These are phyloP conservation scores for Pangasius mekongensis DNA, from an alignment of 2,797 vertebrate genomes.

Conservation along the genomic window DNA sequence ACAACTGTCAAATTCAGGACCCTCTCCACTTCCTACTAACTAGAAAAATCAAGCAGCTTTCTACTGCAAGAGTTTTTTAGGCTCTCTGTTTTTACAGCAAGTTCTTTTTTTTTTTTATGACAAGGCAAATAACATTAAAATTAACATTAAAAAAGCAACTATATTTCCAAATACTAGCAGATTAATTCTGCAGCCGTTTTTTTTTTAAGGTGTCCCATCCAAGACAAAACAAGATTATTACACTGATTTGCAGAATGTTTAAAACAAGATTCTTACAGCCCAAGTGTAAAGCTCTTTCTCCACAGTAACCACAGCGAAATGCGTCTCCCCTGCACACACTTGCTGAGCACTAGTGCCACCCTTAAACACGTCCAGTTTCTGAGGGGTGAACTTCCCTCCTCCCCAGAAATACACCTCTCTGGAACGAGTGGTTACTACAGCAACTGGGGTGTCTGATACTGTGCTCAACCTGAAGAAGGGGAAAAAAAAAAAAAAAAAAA, in stretches of 20 bases:
- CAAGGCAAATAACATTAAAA: neutral
- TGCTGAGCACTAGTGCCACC: constrained; percentile 94
- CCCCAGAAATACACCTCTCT: constrained; percentile 98
- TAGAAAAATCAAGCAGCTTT: neutral
- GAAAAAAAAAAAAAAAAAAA: too few relatives aligned
- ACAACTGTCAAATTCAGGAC: neutral
- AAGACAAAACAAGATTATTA: neutral
- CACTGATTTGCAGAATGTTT: neutral
- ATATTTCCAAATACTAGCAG: neutral
- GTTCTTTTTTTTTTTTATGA: neutral
- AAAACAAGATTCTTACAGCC: constrained; percentile 84
- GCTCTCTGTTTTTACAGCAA: neutral
- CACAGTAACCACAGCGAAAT: constrained; percentile 98
- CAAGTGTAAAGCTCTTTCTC: constrained; percentile 99
- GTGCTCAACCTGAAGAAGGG: constrained; percentile 81
- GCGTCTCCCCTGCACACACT: constrained; percentile 96
- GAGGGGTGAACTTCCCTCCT: constrained; percentile 96
- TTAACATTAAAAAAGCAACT: neutral
- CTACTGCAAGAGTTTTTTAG: neutral
- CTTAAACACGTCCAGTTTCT: constrained; percentile 96
- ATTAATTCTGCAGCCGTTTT: neutral
- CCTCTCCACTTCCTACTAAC: neutral
- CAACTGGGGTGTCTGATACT: constrained; percentile 87
- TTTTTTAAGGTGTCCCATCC: neutral
- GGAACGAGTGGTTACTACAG: constrained; percentile 94